Evolutionary conservation across 2,888 invertebrate species (phyloP), one percentile per base, ranked within the genome.

Genomic region (Allolobophora icterica): DNA sequence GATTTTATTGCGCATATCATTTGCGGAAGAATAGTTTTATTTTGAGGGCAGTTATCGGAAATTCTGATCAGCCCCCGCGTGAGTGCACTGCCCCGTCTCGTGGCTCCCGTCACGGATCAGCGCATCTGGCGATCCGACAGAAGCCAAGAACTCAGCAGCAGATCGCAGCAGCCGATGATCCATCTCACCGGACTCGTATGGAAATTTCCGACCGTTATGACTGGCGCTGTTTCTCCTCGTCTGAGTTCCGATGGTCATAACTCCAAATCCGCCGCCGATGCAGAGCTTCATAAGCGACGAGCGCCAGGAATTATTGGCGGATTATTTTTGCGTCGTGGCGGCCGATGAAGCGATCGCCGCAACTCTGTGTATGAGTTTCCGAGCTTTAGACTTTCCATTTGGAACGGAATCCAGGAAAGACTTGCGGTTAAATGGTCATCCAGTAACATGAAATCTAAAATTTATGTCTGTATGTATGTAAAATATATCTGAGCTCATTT

Each of bases 181-280:
- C 71, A 71, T 71, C n/a, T 71, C 71, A n/a, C 8, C n/a, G 71
- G 71, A 71, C n/a, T 71, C 71, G n/a, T 71, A 71, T 71, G 71
- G 71, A 71, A 71, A 71, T 71, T n/a, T 71, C n/a, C 71, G n/a
- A n/a, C n/a, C 71, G 71, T 71, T 71, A 71, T 71, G 71, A n/a
- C 71, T n/a, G 11, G 1, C 30, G 8, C 71, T 8, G 71, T n/a
- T 30, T n/a, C 52, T 52, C 24, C 21, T 52, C 71, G 30, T 0
- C 71, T 24, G 17, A 30, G 71, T 71, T 71, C 71, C 71, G 71
- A 30, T 52, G 17, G 71, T 11, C 30, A 71, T 71, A 71, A 71
- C 71, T 71, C 71, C 11, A 1, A 71, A 71, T 71, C 71, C 71
- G n/a, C n/a, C 71, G 71, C 71, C 71, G 6, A 11, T 71, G 71